These are phyloP conservation scores for Amphimallon solstitiale DNA, from an alignment of 2,888 invertebrate species.

Conservation along the genomic window DNA sequence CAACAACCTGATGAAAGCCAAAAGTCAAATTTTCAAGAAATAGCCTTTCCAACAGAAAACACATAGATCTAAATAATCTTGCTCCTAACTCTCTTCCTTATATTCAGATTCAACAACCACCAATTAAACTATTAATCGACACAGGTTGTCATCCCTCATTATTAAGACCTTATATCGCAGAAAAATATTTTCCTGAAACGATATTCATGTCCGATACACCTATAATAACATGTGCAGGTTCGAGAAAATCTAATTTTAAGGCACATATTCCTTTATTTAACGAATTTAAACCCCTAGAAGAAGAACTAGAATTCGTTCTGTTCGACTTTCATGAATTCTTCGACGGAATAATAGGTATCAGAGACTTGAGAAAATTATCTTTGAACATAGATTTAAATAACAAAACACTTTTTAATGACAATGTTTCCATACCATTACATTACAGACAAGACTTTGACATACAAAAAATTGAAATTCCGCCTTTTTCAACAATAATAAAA, in stretches of 20 bases:
- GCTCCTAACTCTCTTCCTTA: not conserved
- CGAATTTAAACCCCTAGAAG: not conserved
- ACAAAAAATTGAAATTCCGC: too few species aligned
- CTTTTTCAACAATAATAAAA: not conserved
- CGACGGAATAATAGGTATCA: constrained; percentile 32
- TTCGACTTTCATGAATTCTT: constrained; percentile 34
- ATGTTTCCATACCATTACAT: too few species aligned
- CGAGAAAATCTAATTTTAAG: constrained; percentile 3
- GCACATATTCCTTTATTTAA: constrained; percentile 4
- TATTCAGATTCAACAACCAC: not conserved
- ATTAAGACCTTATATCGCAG: not conserved
- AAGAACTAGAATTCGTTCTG: constrained; percentile 1
- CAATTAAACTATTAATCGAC: constrained; percentile 10
- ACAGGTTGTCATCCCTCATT: constrained; percentile 23
- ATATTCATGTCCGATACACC: constrained; percentile 9
- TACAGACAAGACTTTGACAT: too few species aligned
- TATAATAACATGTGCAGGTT: constrained; percentile 23
- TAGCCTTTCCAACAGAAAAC: not conserved
- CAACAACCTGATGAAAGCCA: too few species aligned
- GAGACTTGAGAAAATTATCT: constrained; percentile 18
- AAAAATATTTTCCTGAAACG: not conserved
- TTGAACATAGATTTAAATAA: constrained; percentile 21
- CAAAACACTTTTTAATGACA: too few species aligned
- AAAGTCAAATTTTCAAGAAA: too few species aligned
- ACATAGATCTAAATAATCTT: not conserved